These are phyloP conservation scores for Hirudinaria manillensis DNA, from an alignment of 2,888 invertebrate species.

Conservation along the genomic window DNA sequence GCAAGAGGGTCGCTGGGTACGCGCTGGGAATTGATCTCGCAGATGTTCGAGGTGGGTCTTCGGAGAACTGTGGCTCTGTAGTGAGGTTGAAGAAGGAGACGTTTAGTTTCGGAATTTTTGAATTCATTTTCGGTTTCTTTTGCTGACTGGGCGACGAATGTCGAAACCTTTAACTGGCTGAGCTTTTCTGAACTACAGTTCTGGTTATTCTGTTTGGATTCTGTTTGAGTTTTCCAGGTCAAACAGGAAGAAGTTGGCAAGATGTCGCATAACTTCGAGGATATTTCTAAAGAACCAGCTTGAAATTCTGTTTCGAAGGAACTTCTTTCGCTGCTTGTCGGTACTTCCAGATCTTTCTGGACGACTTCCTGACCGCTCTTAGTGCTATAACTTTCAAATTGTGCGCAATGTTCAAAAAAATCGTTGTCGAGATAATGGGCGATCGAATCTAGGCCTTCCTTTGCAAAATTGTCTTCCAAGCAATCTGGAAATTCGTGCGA, in stretches of 20 bases:
- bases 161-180: background rate
- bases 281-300: background rate
- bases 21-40: conserved; percentile 6
- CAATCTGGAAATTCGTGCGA: conserved; percentile 1
- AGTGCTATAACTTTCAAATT: conserved; percentile 1
- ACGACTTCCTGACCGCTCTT: background rate
- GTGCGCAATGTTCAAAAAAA: background rate
- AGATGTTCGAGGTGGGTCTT: conserved; percentile 15
- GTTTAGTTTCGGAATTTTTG: conserved; percentile 25
- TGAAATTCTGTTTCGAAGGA: too few species aligned
- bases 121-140: background rate
- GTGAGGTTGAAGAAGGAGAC: conserved; percentile 17
- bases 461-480: background rate
- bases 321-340: too few species aligned
- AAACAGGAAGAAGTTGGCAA: background rate
- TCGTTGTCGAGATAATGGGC: conserved; percentile 9
- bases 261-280: background rate
- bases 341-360: background rate
- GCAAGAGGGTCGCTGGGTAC: conserved; percentile 1
- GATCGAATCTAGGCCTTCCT: conserved; percentile 15
- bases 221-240: background rate
- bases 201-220: background rate
- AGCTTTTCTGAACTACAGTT: too few species aligned
- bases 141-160: background rate
- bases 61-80: conserved; percentile 9